Conservation (phyloP, 2,113 vertebrate genomes). For the Hylia prasina region DNA sequence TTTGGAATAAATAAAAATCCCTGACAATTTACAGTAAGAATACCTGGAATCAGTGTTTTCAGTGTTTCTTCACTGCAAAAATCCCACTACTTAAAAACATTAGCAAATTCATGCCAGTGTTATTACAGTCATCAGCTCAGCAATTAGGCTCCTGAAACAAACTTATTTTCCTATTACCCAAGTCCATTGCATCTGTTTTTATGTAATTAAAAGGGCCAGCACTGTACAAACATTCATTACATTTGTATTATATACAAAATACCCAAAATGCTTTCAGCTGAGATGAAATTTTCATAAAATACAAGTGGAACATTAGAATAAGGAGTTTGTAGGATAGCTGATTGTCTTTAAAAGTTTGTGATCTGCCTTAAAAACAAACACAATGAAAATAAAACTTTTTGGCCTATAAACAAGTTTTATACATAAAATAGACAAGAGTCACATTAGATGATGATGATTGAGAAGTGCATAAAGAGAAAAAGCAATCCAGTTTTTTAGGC, state of each 20-base stretch:
- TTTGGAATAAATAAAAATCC: background rate
- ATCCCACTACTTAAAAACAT: background rate
- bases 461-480: background rate
- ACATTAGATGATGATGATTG: background rate
- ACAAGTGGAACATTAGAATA: background rate
- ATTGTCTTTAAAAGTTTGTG: background rate
- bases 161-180: constrained; percentile 3
- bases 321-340: background rate
- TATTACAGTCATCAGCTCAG: background rate
- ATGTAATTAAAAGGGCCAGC: background rate
- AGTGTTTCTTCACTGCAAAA: background rate
- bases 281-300: background rate
- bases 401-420: background rate
- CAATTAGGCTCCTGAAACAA: background rate
- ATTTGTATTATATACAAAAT: background rate
- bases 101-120: background rate
- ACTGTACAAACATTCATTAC: background rate
- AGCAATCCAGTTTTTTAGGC: background rate
- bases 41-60: background rate
- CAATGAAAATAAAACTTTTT: background rate
- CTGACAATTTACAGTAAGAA: background rate
- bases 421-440: background rate
- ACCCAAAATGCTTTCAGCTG: background rate
- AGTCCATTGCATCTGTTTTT: background rate
- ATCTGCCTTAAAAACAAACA: background rate